Evolutionary conservation across 2,888 invertebrate species (phyloP).

Genomic region (Drepana falcataria): DNA sequence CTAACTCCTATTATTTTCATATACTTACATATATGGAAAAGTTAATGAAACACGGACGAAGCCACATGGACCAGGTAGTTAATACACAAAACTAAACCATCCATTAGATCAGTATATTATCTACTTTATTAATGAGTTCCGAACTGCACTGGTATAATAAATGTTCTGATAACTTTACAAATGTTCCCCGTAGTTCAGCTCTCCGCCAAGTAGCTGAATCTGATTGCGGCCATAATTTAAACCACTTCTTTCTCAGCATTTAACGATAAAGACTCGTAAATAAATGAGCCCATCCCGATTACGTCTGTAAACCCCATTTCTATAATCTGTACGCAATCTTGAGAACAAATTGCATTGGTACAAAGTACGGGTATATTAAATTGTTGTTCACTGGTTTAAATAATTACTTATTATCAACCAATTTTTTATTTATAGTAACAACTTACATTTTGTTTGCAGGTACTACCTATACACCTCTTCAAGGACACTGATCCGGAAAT

Average conservation of each 20-base stretch:
- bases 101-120: too few relatives aligned
- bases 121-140: too few relatives aligned
- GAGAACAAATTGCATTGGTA: constrained; percentile 44
- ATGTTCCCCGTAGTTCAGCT: background rate
- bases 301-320: constrained; percentile 26
- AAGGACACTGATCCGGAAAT: too few relatives aligned
- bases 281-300: constrained; percentile 33
- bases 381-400: constrained; percentile 27
- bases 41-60: too few relatives aligned
- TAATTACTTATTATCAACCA: constrained; percentile 22
- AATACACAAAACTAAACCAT: background rate
- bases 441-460: too few relatives aligned
- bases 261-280: constrained; percentile 29
- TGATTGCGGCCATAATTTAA: background rate
- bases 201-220: background rate
- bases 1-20: too few relatives aligned
- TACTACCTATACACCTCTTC: too few relatives aligned
- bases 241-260: background rate
- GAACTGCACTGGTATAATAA: background rate
- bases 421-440: too few relatives aligned
- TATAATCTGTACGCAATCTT: constrained; percentile 33
- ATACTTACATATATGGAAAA: too few relatives aligned
- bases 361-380: constrained; percentile 32
- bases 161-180: background rate
- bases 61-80: background rate